Conservation (phyloP, 2,113 vertebrate genomes). For the Ctenodactylus gundi region DNA sequence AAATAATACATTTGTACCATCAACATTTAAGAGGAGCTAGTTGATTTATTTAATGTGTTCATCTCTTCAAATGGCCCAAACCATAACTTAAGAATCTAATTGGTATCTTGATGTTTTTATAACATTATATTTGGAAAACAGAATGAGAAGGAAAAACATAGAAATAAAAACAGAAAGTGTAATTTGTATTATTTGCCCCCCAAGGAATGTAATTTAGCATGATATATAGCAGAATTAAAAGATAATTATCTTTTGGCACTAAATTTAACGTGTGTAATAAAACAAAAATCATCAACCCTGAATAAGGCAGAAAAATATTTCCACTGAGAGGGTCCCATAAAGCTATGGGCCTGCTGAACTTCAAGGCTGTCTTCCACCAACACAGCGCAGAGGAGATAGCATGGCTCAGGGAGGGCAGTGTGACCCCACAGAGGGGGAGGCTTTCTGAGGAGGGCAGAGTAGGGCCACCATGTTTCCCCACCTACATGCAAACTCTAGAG, state of each 20-base stretch:
- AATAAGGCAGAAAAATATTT: constrained; percentile 43
- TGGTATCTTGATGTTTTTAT: constrained; percentile 44
- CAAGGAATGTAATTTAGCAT: constrained; percentile 56
- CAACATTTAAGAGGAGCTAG: neutral
- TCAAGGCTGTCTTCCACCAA: constrained; percentile 59
- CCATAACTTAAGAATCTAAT: constrained; percentile 7
- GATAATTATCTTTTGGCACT: constrained; percentile 82
- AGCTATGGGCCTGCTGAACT: constrained; percentile 53
- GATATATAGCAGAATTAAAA: constrained; percentile 77
- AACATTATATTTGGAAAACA: constrained; percentile 52
- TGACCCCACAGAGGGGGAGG: constrained; percentile 42
- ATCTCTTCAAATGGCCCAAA: neutral
- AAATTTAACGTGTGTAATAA: constrained; percentile 74
- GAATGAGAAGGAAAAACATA: constrained; percentile 45
- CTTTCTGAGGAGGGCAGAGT: constrained; percentile 38
- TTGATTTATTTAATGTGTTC: neutral
- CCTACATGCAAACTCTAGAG: constrained; percentile 42
- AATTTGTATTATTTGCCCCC: constrained; percentile 46
- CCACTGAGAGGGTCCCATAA: constrained; percentile 53
- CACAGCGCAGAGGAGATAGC: constrained; percentile 70
- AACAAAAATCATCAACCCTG: constrained; percentile 70
- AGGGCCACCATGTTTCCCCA: constrained; percentile 61
- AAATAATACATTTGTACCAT: neutral
- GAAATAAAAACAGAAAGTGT: constrained; percentile 56
- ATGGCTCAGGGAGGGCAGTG: constrained; percentile 19